These are phyloP conservation scores for Drosophila percnosoma DNA, from an alignment of 2,888 invertebrate genomes.

Conservation along the genomic window DNA sequence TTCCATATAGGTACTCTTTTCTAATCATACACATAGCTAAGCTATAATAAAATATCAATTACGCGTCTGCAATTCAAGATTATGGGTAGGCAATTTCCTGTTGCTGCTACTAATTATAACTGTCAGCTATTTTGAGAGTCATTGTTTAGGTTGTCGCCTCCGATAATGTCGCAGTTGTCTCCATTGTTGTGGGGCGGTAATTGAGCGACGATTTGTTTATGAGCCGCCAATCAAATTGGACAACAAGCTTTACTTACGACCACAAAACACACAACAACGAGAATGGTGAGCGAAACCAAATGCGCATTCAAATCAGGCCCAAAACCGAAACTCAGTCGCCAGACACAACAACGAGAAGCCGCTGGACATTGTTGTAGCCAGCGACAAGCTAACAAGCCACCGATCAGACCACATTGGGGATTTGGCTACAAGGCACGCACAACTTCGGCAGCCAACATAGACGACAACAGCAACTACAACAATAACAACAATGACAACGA, in stretches of 20 bases:
- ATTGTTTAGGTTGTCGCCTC: conserved; percentile 50
- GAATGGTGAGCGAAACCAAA: conserved; percentile 65
- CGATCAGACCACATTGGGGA: conserved; percentile 58
- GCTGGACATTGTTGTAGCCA: conserved; percentile 46
- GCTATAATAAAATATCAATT: conserved; percentile 54
- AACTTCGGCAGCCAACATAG: conserved; percentile 41
- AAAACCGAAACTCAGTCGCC: conserved; percentile 13
- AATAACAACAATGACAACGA: conserved; percentile 12
- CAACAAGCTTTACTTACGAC: conserved; percentile 44
- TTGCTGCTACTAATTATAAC: conserved; percentile 61
- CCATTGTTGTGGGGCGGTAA: conserved; percentile 63
- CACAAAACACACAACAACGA: conserved; percentile 31
- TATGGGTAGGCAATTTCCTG: conserved; percentile 66
- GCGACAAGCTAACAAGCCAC: conserved; percentile 60
- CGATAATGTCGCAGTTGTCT: conserved; percentile 51
- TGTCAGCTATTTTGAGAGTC: conserved; percentile 42
- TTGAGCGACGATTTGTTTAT: conserved; percentile 74
- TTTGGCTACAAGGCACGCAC: conserved; percentile 69
- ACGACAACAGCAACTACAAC: conserved; percentile 32
- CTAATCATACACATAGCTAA: not conserved
- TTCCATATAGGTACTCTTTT: not conserved
- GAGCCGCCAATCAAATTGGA: conserved; percentile 69
- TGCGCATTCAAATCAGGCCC: conserved; percentile 70
- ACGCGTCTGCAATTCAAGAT: conserved; percentile 43
- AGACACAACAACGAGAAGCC: conserved; percentile 19